Base-by-base conservation (phyloP, 2,888 invertebrate genomes). In the Nowickia ferox region DNA sequence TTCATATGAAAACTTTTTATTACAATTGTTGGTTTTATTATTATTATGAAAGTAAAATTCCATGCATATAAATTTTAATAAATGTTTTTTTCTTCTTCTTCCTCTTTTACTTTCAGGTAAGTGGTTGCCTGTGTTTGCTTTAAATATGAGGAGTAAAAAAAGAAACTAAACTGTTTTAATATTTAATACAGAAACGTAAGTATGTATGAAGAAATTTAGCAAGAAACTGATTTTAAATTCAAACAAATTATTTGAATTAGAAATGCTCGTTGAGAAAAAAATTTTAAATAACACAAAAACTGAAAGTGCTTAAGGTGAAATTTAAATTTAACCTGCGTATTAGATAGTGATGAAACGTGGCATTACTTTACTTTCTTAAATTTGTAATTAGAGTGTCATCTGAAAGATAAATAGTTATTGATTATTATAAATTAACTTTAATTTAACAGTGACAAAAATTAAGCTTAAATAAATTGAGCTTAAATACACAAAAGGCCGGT, bases 101-200 rank as follows among this genome's bases (percentile, higher is more conserved):
- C 46, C 15, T 38, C 48, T 46, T 66, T 66, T 57, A 55, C 40
- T 76, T 76, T 6, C 15, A 76, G 76, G 76, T 76, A 76, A 76
- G 76, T 76, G 46, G 0, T 38, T 46, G 6, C 9, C 1, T 30
- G 30, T 30, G 30, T 30, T 63, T 42, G 4, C 5, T 11, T 55
- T 13, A 44, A 65, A 44, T n/a, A n/a, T n/a, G 44, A 57, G 8
- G 5, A 30, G 2, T 22, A 15, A 30, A 59, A 22, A 1, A 15
- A 1, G n/a, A 10, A 57, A 40, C n/a, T 19, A 44, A 10, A 44
- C 15, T 3, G 11, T 51, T 75, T 19, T 9, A 72, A 57, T 59
- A 22, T 22, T 65, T n/a, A 65, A 65, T 3, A 11, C 2, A 2
- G 10, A 22, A 22, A 61, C 17, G 72, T 59, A 59, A 72, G 72